Evolutionary conservation across 2,113 vertebrate genomes (phyloP).

Genomic region (Etheostoma cragini): DNA sequence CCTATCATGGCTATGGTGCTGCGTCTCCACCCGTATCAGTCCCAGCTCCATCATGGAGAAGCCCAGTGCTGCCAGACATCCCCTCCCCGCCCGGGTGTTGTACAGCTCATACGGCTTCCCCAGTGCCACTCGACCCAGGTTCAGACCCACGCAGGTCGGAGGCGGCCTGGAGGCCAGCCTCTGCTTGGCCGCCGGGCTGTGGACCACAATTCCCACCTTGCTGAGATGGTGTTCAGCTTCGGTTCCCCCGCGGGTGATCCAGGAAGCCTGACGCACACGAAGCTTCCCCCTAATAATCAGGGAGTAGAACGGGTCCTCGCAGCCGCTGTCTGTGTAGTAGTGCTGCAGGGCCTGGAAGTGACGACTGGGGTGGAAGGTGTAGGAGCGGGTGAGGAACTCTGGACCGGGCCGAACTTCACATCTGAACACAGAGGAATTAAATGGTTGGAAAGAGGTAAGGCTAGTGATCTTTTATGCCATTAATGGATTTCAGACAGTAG

Average conservation of each 20-base stretch:
- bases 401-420: slow-evolving; percentile 92
- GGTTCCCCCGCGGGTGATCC: slow-evolving; percentile 90
- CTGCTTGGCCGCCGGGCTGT: slow-evolving; percentile 84
- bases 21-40: slow-evolving; percentile 87
- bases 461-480: not conserved
- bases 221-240: slow-evolving; percentile 90
- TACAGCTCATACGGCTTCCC: slow-evolving; percentile 87
- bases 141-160: slow-evolving; percentile 77
- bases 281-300: slow-evolving; percentile 91
- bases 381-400: slow-evolving; percentile 91
- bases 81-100: slow-evolving; percentile 80
- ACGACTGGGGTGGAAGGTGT: slow-evolving; percentile 89
- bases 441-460: not conserved
- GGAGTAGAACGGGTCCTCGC: slow-evolving; percentile 87
- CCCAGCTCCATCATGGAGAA: slow-evolving; percentile 92
- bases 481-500: not conserved
- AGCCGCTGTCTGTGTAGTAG: slow-evolving; percentile 89
- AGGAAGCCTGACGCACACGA: slow-evolving; percentile 89
- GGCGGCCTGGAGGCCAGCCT: slow-evolving; percentile 80
- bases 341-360: slow-evolving; percentile 91
- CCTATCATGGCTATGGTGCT: slow-evolving; percentile 75
- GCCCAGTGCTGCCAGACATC: slow-evolving; percentile 85
- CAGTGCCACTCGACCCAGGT: slow-evolving; percentile 72
- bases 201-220: slow-evolving; percentile 89
- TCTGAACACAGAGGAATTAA: slow-evolving; percentile 70